phyloP scores from a whole-genome alignment of 2,888 invertebrate species.

The Caenorhabditis panamensis region DNA sequence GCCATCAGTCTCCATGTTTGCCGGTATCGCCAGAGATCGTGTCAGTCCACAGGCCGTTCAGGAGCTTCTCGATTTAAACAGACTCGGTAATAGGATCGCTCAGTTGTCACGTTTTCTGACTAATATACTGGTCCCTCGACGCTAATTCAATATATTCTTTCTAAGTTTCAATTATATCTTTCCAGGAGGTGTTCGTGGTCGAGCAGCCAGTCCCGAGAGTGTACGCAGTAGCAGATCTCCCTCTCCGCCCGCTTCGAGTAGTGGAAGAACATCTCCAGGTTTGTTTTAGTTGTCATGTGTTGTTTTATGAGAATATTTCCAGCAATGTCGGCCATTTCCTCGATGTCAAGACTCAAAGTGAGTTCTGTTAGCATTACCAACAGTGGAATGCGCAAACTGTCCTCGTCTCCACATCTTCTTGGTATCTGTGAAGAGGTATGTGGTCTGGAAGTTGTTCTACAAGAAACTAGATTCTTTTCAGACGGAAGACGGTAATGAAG shows the following conservation, averaged over 20 bases:
- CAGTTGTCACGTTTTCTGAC: background rate
- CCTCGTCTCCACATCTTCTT: slow-evolving; percentile 80
- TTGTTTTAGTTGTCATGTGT: background rate
- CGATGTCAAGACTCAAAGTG: slow-evolving; percentile 75
- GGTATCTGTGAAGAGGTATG: slow-evolving; percentile 66
- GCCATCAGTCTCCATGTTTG: slow-evolving; percentile 80
- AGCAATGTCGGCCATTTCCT: slow-evolving; percentile 66
- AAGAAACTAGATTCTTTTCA: slow-evolving; percentile 1
- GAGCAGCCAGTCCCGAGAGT: slow-evolving; percentile 79
- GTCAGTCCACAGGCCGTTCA: slow-evolving; percentile 80
- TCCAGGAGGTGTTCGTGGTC: slow-evolving; percentile 65
- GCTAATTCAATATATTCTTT: background rate
- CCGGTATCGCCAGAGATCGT: slow-evolving; percentile 73
- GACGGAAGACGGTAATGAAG: slow-evolving; percentile 54
- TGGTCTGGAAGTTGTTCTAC: background rate
- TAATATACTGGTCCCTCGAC: background rate
- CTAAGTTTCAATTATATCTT: background rate
- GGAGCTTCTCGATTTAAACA: slow-evolving; percentile 78
- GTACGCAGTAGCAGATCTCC: slow-evolving; percentile 77
- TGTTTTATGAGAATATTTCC: slow-evolving; percentile 3
- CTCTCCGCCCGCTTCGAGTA: slow-evolving; percentile 77
- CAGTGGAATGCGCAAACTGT: slow-evolving; percentile 80
- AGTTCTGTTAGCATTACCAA: slow-evolving; percentile 65
- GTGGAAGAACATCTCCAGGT: slow-evolving; percentile 72
- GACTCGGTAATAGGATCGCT: slow-evolving; percentile 59